Evolutionary conservation across 1,140 invertebrate genomes (phyloP).

Genomic region (Hestina assimilis): DNA sequence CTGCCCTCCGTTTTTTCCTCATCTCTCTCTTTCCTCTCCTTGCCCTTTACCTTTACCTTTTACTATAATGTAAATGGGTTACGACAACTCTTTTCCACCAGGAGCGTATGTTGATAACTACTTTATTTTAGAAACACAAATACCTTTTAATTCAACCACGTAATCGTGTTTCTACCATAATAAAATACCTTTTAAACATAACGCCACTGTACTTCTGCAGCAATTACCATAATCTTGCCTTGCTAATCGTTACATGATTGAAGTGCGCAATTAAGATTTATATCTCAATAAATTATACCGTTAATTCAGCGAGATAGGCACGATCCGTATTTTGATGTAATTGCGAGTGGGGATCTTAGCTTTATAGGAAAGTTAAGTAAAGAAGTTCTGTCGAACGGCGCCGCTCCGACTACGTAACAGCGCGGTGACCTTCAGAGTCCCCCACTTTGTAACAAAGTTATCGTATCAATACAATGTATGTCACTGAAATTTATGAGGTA

Average conservation of each 20-base stretch:
- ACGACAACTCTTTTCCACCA: no score
- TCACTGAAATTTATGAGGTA: constrained; percentile 2
- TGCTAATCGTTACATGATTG: not conserved
- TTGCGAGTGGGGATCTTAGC: constrained; percentile 41
- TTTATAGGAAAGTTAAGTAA: constrained; percentile 48
- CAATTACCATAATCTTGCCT: no score
- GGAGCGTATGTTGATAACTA: no score
- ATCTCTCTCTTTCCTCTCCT: no score
- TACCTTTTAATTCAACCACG: no score
- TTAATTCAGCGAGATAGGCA: constrained; percentile 34
- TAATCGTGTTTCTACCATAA: no score
- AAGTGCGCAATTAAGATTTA: constrained; percentile 25
- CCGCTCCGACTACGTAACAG: constrained; percentile 32
- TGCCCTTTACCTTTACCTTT: no score
- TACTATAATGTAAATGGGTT: no score
- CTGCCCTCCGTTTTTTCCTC: no score
- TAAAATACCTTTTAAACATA: no score
- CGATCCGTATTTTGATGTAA: constrained; percentile 35
- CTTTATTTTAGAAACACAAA: no score
- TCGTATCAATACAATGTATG: constrained; percentile 5
- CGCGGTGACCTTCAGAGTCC: constrained; percentile 5
- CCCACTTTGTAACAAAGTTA: constrained; percentile 9
- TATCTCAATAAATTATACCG: constrained; percentile 19
- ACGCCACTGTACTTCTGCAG: no score
- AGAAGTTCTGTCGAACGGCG: constrained; percentile 44